Evolutionary conservation across 2,797 vertebrate genomes (phyloP), one percentile per base, ranked within the genome.

Genomic region (Sebastes matsubarae): DNA sequence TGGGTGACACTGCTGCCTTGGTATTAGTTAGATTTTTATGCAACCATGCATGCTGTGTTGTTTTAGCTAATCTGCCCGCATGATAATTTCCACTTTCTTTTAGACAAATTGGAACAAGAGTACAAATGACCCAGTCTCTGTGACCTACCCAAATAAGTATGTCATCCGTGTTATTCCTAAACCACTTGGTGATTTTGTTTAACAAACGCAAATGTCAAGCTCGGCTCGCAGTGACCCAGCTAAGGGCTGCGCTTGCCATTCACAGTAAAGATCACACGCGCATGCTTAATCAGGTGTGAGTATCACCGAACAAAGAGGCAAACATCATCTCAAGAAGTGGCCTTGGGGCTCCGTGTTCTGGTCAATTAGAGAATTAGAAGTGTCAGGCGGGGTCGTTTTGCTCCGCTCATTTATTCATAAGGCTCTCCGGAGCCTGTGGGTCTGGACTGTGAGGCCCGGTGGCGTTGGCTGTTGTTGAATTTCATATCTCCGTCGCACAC

Each of bases 291-390:
- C 84, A 91, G 86, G 84, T 89, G 79, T 68, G 82, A 92, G 87
- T 77, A 75, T 84, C 82, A 82, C 77, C 42, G 66, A 89, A 85
- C 89, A 84, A 83, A 60, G 66, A 68, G 68, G 72, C 64, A 9
- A 25, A 25, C 84, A 68, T 82, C 81, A 64, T 86, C 82, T 84
- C 85, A 72, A 75, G 87, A 88, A 63, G 25, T 38, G 77, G 81
- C 88, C 90, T 59, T 8, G 55, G 77, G 89, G 80, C 72, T 14
- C 34, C 13, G 4, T 77, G 87, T 85, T 86, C 83, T 60, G 82
- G 81, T 88, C 90, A 92, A 93, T 92, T 90, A 92, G 70, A 82
- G 75, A 79, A 91, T 87, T 84, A 87, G 83, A 81, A 68, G 85
- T 74, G 87, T 86, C 85, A 87, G 72, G 27, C 64, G 2, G 81